A percentile compares a stretch with the other conserved stretches of the same genome.
These are phyloP conservation scores for Dromius quadrimaculatus DNA, from an alignment of 2,888 invertebrate genomes.

Conservation along the genomic window DNA sequence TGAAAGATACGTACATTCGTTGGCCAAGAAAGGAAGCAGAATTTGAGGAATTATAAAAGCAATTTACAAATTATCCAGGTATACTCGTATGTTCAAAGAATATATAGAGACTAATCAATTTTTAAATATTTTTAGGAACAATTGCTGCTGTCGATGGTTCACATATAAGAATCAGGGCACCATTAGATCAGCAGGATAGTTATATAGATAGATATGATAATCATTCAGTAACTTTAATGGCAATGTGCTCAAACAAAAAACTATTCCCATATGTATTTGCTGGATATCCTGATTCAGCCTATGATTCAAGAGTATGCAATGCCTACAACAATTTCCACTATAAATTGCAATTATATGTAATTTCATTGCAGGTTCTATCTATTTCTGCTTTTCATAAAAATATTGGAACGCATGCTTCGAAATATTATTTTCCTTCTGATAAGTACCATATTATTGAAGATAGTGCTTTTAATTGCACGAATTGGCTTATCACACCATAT, in stretches of 20 bases:
- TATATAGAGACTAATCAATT: not conserved
- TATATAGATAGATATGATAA: constrained; percentile 16
- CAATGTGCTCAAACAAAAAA: constrained; percentile 13
- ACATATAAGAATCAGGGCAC: constrained; percentile 21
- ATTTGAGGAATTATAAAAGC: not conserved
- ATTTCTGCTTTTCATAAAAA: not conserved
- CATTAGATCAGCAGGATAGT: constrained; percentile 27
- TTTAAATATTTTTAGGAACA: constrained; percentile 30
- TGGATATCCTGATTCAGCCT: constrained; percentile 30
- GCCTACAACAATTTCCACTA: not conserved
- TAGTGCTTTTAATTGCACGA: not conserved
- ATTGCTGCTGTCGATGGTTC: constrained; percentile 24
- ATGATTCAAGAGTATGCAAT: constrained; percentile 38
- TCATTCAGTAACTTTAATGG: constrained; percentile 29
- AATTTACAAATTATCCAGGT: not conserved
- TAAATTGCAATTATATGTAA: not conserved
- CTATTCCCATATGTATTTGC: constrained; percentile 26
- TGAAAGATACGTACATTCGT: constrained; percentile 17
- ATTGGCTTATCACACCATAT: constrained; percentile 2
- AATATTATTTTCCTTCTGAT: not conserved
- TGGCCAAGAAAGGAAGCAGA: not conserved
- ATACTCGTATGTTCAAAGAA: not conserved
- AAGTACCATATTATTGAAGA: not conserved
- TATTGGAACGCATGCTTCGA: not conserved
- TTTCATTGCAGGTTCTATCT: not conserved